These are phyloP conservation scores for Benitochromis conjunctus DNA, from an alignment of 2,113 vertebrate genomes.

Conservation along the genomic window DNA sequence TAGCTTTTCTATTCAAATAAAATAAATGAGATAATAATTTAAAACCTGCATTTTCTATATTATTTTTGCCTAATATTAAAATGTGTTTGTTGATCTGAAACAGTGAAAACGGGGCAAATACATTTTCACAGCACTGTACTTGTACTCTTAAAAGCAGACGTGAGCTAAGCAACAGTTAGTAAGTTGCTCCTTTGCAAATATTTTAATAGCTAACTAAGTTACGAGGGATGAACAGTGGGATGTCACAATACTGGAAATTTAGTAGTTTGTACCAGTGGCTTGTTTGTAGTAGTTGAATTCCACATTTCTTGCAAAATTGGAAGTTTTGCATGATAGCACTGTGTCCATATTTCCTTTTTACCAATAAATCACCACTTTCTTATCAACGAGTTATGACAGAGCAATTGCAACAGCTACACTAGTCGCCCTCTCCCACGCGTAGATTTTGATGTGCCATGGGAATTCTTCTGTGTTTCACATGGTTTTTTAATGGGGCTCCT, in stretches of 20 bases:
- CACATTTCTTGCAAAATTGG: not conserved
- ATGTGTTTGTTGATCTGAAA: not conserved
- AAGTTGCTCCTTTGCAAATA: not conserved
- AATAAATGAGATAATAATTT: not conserved
- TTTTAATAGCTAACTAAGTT: not conserved
- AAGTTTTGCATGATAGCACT: not conserved
- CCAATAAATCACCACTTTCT: not conserved
- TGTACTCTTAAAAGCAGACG: not conserved
- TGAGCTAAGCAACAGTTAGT: not conserved
- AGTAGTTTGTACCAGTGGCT: not conserved
- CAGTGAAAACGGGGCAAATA: not conserved
- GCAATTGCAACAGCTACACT: not conserved
- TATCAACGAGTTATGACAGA: not conserved
- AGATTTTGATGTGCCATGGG: not conserved
- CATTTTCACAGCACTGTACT: not conserved
- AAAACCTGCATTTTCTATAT: not conserved
- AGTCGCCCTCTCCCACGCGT: not conserved
- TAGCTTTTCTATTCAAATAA: not conserved
- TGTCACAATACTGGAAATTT: not conserved
- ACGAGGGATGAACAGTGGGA: not conserved
- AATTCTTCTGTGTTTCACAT: not conserved
- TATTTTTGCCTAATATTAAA: not conserved
- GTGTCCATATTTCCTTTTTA: no score
- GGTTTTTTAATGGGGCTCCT: rapidly evolving
- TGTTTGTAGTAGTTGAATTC: not conserved